These are phyloP conservation scores for Zaprionus lineosus DNA, from an alignment of 2,888 invertebrate species.

Conservation along the genomic window DNA sequence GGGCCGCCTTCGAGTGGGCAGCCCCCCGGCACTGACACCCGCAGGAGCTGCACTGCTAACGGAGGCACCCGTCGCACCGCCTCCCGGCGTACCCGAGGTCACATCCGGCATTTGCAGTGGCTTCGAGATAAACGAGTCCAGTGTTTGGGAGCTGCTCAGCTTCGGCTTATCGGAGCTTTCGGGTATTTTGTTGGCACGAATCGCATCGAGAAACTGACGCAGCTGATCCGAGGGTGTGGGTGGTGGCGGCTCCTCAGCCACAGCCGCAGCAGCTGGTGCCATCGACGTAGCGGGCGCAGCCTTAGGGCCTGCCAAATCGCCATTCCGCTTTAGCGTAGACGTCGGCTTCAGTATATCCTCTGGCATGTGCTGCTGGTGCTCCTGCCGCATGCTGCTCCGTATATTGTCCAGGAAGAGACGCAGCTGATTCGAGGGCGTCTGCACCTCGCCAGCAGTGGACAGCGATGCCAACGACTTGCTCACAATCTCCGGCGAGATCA, in stretches of 20 bases:
- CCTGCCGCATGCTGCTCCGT: slow-evolving; percentile 82
- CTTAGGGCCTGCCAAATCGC: neutral
- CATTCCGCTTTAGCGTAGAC: slow-evolving; percentile 48
- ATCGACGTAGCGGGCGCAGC: no score
- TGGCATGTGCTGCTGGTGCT: slow-evolving; percentile 80
- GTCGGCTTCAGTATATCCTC: slow-evolving; percentile 77
- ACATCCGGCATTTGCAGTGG: slow-evolving; percentile 80
- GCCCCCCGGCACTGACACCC: slow-evolving; percentile 21
- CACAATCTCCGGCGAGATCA: slow-evolving; percentile 81
- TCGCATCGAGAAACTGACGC: slow-evolving; percentile 82
- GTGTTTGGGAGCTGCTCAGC: slow-evolving; percentile 75
- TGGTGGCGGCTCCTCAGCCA: slow-evolving; percentile 44
- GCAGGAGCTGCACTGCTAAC: no score
- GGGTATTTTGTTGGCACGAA: slow-evolving; percentile 82
- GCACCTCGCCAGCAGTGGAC: slow-evolving; percentile 73
- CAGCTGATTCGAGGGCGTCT: slow-evolving; percentile 82
- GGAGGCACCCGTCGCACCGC: neutral
- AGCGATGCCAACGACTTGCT: slow-evolving; percentile 80
- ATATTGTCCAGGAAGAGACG: slow-evolving; percentile 82
- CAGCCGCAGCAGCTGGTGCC: neutral
- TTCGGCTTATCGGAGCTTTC: slow-evolving; percentile 79
- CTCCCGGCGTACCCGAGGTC: slow-evolving; percentile 74
- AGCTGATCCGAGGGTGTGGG: slow-evolving; percentile 83
- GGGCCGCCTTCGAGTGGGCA: slow-evolving; percentile 63
- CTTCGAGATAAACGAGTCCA: slow-evolving; percentile 80